These are phyloP conservation scores for Atherix ibis DNA, from an alignment of 2,888 invertebrate genomes.

Conservation along the genomic window DNA sequence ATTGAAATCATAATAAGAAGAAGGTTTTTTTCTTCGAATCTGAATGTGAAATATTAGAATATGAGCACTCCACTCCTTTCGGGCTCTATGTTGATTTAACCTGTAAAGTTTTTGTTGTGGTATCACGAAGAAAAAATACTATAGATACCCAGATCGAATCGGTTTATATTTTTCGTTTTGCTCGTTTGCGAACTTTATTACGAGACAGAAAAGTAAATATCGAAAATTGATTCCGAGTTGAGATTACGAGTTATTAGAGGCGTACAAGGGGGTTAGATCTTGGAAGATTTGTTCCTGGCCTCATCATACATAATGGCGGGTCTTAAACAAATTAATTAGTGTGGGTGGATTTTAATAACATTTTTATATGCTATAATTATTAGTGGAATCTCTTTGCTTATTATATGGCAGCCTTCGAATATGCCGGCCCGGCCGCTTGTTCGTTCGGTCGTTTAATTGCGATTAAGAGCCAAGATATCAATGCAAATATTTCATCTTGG, in stretches of 20 bases:
- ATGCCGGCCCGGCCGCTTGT: too few relatives aligned
- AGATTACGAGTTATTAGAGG: constrained; percentile 8
- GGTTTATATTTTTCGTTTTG: too few relatives aligned
- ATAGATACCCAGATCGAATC: too few relatives aligned
- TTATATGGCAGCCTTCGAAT: not conserved
- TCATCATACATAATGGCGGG: not conserved
- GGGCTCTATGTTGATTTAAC: too few relatives aligned
- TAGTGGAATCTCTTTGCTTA: not conserved
- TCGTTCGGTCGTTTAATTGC: constrained; percentile 5
- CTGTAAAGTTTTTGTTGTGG: too few relatives aligned
- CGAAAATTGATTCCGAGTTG: constrained; percentile 6
- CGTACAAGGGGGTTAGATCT: constrained; percentile 5
- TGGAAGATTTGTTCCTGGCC: not conserved
- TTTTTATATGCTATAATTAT: constrained; percentile 9
- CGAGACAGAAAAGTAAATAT: constrained; percentile 6
- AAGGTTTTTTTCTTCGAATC: too few relatives aligned
- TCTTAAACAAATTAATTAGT: constrained; percentile 8
- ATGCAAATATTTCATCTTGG: constrained; percentile 6
- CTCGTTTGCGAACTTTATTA: too few relatives aligned
- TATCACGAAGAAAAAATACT: too few relatives aligned
- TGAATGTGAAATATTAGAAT: too few relatives aligned
- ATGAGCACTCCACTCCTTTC: too few relatives aligned
- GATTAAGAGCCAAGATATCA: constrained; percentile 7
- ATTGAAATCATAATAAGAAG: too few relatives aligned
- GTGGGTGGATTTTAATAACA: constrained; percentile 9